Conservation (phyloP, 1,140 invertebrate genomes). For the Ericerus pela region DNA sequence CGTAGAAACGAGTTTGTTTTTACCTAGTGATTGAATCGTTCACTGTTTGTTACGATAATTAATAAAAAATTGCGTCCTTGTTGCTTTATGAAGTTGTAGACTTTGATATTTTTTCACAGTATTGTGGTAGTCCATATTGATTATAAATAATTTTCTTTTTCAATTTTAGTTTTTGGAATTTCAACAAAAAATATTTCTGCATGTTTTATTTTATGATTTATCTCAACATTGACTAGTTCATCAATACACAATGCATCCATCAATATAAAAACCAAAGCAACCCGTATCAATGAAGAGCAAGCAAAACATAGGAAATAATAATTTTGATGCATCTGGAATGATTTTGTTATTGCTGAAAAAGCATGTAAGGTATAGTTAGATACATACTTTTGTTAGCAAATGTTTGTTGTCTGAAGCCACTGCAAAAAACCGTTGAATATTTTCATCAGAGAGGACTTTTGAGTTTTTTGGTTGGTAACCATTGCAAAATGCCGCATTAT, state of each 20-base stretch:
- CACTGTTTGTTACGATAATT: conserved; percentile 26
- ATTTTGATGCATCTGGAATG: too few relatives aligned
- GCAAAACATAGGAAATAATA: too few relatives aligned
- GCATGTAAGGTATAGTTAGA: too few relatives aligned
- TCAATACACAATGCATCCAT: not conserved
- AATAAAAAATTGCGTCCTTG: conserved; percentile 26
- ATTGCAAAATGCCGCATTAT: too few relatives aligned
- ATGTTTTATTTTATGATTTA: not conserved
- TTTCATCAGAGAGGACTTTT: too few relatives aligned
- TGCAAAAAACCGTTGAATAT: too few relatives aligned
- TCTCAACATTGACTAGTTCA: not conserved
- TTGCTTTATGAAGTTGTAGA: conserved; percentile 17
- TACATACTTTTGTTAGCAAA: too few relatives aligned
- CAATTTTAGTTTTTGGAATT: not conserved
- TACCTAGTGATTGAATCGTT: conserved; percentile 20
- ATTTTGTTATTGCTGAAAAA: too few relatives aligned
- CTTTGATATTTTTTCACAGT: conserved; percentile 20
- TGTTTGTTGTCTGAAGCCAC: too few relatives aligned
- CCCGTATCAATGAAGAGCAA: too few relatives aligned
- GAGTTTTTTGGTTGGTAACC: too few relatives aligned
- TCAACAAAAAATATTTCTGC: not conserved
- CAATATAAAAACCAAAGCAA: not conserved
- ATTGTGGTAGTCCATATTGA: not conserved
- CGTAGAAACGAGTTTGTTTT: conserved; percentile 22
- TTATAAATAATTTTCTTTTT: not conserved